These are phyloP conservation scores for Andricus quercusramuli DNA, from an alignment of 2,888 invertebrate species.

Conservation along the genomic window DNA sequence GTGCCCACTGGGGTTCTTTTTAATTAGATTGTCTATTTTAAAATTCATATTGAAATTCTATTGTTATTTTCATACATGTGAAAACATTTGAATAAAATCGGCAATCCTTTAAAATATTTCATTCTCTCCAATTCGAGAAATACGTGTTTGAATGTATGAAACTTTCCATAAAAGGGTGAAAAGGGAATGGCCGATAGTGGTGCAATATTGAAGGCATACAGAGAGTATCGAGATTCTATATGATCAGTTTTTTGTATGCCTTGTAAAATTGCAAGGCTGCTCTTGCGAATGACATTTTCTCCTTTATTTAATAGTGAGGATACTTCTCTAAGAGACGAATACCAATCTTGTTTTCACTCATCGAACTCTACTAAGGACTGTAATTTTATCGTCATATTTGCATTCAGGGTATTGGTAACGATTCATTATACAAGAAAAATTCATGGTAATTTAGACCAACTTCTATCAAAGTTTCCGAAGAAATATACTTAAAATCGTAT, in stretches of 20 bases:
- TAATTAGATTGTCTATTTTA: too few relatives aligned
- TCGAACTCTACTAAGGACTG: constrained; percentile 12
- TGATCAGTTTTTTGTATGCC: constrained; percentile 15
- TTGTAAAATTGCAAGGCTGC: constrained; percentile 20
- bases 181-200: background rate
- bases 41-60: too few relatives aligned
- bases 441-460: background rate
- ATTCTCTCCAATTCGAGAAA: background rate
- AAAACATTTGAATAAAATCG: background rate
- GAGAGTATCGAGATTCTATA: constrained; percentile 22
- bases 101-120: too few relatives aligned
- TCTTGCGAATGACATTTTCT: constrained; percentile 8
- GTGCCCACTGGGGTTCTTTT: too few relatives aligned
- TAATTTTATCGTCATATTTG: background rate
- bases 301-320: constrained; percentile 25
- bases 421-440: background rate
- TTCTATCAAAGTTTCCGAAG: background rate
- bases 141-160: background rate
- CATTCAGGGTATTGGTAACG: background rate
- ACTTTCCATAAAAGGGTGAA: constrained; percentile 1
- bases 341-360: background rate
- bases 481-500: background rate
- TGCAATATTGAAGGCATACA: background rate
- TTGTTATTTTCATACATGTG: too few relatives aligned
- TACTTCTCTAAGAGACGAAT: background rate